Evolutionary conservation across 2,113 vertebrate species (phyloP), one percentile per base, ranked within the genome.

Genomic region (Zosterops japonicus): DNA sequence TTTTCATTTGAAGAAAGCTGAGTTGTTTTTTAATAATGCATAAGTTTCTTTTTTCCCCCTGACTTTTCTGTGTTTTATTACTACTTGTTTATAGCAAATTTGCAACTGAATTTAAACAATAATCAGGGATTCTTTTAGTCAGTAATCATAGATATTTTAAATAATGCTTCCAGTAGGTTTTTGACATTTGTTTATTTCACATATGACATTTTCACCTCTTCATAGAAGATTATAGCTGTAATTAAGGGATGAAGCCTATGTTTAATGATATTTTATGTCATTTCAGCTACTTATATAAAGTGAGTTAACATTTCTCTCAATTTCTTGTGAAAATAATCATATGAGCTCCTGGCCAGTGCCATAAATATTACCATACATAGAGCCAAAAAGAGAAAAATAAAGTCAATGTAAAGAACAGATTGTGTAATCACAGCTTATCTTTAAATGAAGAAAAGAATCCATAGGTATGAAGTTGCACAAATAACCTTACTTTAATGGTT

Each of bases 1-100:
- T 72, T 91, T 79, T 56, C 29, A 12, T 11, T 44, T 42, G 9
- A 35, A 31, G 70, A 42, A 95, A 76, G 27, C 3, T 2, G 6
- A 68, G 11, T 6, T 53, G 0, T 5, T 70, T 77, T 86, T 60
- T 41, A 71, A 44, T 55, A 25, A 4, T 52, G 14, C 8, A 39
- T 60, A 53, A 21, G 4, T 31, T 42, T 2, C 1, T 14, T 56
- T 27, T 21, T 3, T 6, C 18, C 3, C 10, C 4, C 29, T 9
- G 5, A 18, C 2, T 77, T 53, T 68, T 50, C 21, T 33, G 5
- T 42, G 5, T 12, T 83, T 55, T 55, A 46, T 6, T 46, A 76
- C 64, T 55, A 49, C 15, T 70, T 44, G 3, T 1, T 68, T 8
- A 11, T 33, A 53, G 21, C 8, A 52, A 78, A 50, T 46, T 72